A percentile compares a stretch with the other conserved stretches of the same genome.
phyloP scores from a whole-genome alignment of 2,797 vertebrate species.

The Chaetophractus vellerosus region DNA sequence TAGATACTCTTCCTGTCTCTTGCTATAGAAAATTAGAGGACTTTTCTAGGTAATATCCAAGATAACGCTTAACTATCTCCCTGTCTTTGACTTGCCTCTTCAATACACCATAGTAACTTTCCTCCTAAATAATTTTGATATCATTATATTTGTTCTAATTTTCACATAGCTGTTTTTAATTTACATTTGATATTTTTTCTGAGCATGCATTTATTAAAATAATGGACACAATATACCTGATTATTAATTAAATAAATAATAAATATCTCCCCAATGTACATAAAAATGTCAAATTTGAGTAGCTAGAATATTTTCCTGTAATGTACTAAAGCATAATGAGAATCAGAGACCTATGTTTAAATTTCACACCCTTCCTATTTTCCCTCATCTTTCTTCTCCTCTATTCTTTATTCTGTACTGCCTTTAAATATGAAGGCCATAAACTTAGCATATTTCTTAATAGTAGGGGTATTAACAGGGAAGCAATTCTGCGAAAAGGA shows the following conservation, averaged over 20 bases:
- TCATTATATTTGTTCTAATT: conserved; percentile 54
- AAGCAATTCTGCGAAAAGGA: conserved; percentile 7
- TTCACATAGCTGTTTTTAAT: conserved; percentile 45
- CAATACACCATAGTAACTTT: conserved; percentile 62
- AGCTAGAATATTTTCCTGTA: background rate
- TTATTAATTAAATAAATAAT: conserved; percentile 43
- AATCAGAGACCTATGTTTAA: background rate
- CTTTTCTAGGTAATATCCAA: conserved; percentile 1
- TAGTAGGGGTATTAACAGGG: background rate
- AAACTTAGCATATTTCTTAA: background rate
- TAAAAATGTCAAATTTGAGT: background rate
- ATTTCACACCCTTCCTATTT: background rate
- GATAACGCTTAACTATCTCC: background rate
- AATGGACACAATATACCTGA: background rate
- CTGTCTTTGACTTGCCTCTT: background rate
- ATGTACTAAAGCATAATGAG: background rate
- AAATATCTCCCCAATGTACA: conserved; percentile 1
- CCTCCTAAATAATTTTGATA: conserved; percentile 32
- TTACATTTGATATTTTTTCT: conserved; percentile 40
- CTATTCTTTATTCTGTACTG: background rate
- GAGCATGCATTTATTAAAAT: conserved; percentile 57
- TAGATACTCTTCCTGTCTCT: background rate
- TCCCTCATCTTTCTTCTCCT: background rate
- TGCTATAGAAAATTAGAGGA: background rate
- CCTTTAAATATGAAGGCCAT: background rate